These are phyloP conservation scores for Erythrolamprus reginae DNA, from an alignment of 2,113 vertebrate genomes.

Conservation along the genomic window DNA sequence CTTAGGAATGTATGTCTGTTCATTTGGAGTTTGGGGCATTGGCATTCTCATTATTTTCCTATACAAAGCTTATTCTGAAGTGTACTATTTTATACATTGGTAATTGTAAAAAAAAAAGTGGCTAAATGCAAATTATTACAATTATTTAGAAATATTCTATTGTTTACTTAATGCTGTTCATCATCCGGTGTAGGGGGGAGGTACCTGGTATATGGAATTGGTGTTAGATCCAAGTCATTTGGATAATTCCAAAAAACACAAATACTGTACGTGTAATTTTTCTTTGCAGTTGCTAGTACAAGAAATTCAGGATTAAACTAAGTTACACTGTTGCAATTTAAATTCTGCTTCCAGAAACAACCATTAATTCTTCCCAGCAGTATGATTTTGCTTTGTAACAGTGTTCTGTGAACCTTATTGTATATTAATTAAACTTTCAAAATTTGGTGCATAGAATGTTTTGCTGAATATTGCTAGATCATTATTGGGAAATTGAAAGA, in stretches of 20 bases:
- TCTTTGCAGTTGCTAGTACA: not conserved
- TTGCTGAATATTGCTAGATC: not conserved
- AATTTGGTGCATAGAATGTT: not conserved
- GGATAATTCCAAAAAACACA: accelerated
- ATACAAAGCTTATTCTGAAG: not conserved
- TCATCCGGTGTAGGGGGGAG: not conserved
- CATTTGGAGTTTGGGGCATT: not conserved
- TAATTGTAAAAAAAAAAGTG: not conserved
- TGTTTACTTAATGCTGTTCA: conserved; percentile 7
- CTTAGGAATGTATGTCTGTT: not conserved
- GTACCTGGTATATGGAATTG: conserved; percentile 23
- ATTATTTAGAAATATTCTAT: not conserved
- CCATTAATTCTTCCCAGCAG: not conserved
- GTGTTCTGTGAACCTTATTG: not conserved
- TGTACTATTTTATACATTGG: not conserved
- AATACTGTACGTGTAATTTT: accelerated
- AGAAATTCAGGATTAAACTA: not conserved
- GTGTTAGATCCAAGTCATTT: not conserved
- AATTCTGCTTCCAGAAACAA: not conserved
- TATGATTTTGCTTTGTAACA: not conserved
- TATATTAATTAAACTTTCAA: not conserved
- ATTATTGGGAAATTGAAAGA: not conserved
- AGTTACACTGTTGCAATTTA: not conserved
- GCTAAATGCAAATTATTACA: not conserved
- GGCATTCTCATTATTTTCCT: not conserved